Conservation (phyloP, 2,797 vertebrate genomes). For the Bryconaethiops microstoma region DNA sequence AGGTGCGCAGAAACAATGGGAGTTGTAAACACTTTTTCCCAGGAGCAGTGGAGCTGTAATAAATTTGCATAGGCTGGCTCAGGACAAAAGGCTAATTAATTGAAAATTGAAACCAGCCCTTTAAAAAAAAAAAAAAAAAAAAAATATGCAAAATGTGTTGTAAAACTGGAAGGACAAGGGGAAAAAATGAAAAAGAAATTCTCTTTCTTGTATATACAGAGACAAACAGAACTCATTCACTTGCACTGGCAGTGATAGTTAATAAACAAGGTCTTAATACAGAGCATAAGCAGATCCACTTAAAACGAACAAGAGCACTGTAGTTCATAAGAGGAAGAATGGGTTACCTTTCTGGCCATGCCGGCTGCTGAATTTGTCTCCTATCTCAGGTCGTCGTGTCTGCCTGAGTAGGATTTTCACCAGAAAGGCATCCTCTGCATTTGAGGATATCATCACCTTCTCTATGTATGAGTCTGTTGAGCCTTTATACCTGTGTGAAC, state of each 20-base stretch:
- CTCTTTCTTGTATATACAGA: not conserved
- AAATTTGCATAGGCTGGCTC: conserved; percentile 98
- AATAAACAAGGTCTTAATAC: no score
- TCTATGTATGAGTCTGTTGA: conserved; percentile 97
- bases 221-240: no score
- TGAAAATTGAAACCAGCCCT: conserved; percentile 92
- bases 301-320: no score
- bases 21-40: conserved; percentile 94
- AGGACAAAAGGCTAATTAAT: conserved; percentile 98
- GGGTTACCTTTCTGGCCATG: conserved; percentile 95
- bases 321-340: not conserved
- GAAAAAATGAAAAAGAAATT: not conserved
- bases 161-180: not conserved
- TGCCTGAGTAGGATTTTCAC: conserved; percentile 98
- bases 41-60: conserved; percentile 91
- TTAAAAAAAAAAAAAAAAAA: conserved; percentile 62
- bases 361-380: conserved; percentile 98
- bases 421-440: conserved; percentile 96
- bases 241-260: no score
- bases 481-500: conserved; percentile 88
- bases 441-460: conserved; percentile 99
- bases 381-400: conserved; percentile 95
- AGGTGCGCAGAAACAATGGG: conserved; percentile 89
- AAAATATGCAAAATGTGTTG: conserved; percentile 64
- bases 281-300: no score